phyloP scores from a whole-genome alignment of 2,797 vertebrate genomes.

The Pseudochirops corinnae region DNA sequence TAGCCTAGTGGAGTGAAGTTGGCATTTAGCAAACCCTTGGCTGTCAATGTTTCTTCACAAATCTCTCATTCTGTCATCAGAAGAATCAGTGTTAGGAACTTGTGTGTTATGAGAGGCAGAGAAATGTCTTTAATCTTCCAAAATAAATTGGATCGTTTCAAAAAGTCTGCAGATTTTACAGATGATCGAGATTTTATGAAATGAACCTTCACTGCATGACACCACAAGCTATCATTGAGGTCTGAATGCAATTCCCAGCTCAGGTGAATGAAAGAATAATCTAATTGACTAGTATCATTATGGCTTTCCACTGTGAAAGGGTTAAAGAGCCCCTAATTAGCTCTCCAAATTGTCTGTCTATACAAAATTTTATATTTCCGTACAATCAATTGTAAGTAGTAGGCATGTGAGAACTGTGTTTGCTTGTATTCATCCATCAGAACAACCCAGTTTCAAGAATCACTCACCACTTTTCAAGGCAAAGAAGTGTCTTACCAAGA shows the following conservation, averaged over 20 bases:
- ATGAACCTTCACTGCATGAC: conserved; percentile 64
- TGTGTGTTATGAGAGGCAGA: conserved; percentile 17
- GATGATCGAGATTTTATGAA: conserved; percentile 8
- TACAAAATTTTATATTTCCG: neutral
- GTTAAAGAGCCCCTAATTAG: conserved; percentile 32
- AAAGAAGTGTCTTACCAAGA: conserved; percentile 28
- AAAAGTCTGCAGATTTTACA: conserved; percentile 55
- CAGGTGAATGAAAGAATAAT: conserved; percentile 32
- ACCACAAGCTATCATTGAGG: conserved; percentile 33
- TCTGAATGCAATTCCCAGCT: conserved; percentile 21
- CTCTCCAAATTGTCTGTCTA: conserved; percentile 8
- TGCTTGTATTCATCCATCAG: conserved; percentile 46
- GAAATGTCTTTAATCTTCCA: conserved; percentile 61
- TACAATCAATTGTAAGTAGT: neutral
- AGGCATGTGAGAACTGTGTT: neutral
- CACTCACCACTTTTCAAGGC: conserved; percentile 28
- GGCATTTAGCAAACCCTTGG: conserved; percentile 32
- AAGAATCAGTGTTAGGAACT: conserved; percentile 57
- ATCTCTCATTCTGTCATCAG: conserved; percentile 43
- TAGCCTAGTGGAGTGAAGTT: neutral
- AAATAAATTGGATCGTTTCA: conserved; percentile 37
- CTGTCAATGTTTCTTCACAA: conserved; percentile 23
- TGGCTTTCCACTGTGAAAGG: neutral
- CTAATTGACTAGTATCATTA: conserved; percentile 26
- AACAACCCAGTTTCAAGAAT: conserved; percentile 54